Conservation (phyloP, 2,888 invertebrate genomes). For the Colletes collaris region DNA sequence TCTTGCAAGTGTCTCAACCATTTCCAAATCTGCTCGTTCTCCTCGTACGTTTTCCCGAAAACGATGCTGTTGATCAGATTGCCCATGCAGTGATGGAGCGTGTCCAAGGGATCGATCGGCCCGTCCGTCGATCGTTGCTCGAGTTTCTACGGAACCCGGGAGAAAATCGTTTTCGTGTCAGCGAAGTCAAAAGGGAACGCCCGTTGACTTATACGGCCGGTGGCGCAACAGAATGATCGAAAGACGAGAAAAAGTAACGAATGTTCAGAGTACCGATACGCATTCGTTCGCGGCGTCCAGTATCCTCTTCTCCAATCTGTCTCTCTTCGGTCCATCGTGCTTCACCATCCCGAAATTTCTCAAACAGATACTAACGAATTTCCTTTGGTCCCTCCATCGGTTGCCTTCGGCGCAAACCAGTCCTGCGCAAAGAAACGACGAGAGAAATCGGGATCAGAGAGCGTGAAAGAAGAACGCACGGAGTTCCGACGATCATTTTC, state of each 20-base stretch:
- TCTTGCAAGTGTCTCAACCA: constrained; percentile 92
- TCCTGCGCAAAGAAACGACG: constrained; percentile 84
- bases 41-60: constrained; percentile 89
- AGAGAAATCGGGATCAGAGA: background rate
- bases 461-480: constrained; percentile 18
- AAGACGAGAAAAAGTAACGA: background rate
- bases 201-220: too few species aligned
- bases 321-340: constrained; percentile 84
- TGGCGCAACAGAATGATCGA: too few species aligned
- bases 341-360: constrained; percentile 90
- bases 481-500: background rate
- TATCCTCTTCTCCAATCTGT: constrained; percentile 88
- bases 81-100: constrained; percentile 89
- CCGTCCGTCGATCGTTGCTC: constrained; percentile 54
- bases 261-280: constrained; percentile 83
- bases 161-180: background rate
- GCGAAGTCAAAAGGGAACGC: background rate
- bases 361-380: constrained; percentile 88
- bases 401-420: constrained; percentile 92
- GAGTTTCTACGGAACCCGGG: constrained; percentile 68
- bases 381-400: constrained; percentile 92
- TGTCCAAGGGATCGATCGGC: constrained; percentile 84
- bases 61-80: constrained; percentile 91
- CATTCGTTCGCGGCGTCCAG: constrained; percentile 86
- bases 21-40: constrained; percentile 89